phyloP scores from a whole-genome alignment of 2,888 invertebrate genomes.

The Zele albiditarsus region DNA sequence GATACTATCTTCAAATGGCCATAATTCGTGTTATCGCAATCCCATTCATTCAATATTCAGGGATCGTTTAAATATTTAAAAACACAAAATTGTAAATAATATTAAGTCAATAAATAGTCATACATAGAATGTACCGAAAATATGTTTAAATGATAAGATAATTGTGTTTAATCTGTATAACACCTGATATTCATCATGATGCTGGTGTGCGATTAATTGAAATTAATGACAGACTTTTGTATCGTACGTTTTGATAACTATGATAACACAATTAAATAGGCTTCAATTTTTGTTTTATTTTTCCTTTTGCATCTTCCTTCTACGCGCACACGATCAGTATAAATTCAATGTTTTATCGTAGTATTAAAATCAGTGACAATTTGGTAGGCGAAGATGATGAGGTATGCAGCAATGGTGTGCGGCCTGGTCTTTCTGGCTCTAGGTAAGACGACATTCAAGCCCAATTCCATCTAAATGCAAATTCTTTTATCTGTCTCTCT shows the following conservation, averaged over 20 bases:
- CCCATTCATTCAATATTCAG: too few relatives aligned
- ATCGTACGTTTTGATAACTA: too few relatives aligned
- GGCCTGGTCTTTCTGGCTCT: neutral
- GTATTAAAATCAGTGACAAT: neutral
- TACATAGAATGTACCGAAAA: neutral
- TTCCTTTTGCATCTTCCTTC: too few relatives aligned
- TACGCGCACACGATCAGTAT: too few relatives aligned
- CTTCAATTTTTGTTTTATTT: too few relatives aligned
- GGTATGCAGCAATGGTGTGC: slow-evolving; percentile 7
- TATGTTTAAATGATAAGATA: neutral
- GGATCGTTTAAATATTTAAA: too few relatives aligned
- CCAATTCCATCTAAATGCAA: slow-evolving; percentile 23
- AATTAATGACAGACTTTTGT: too few relatives aligned
- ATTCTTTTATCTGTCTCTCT: slow-evolving; percentile 1
- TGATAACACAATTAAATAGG: too few relatives aligned
- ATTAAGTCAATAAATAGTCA: neutral
- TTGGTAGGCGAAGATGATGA: neutral
- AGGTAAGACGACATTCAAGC: slow-evolving; percentile 15
- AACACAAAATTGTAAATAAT: neutral
- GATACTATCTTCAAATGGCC: neutral
- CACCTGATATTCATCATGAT: neutral
- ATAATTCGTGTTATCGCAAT: neutral
- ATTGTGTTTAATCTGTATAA: neutral
- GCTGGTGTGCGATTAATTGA: neutral
- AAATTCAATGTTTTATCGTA: neutral